Conservation (phyloP, 2,113 vertebrate genomes). For the Triplophysa rosa region DNA sequence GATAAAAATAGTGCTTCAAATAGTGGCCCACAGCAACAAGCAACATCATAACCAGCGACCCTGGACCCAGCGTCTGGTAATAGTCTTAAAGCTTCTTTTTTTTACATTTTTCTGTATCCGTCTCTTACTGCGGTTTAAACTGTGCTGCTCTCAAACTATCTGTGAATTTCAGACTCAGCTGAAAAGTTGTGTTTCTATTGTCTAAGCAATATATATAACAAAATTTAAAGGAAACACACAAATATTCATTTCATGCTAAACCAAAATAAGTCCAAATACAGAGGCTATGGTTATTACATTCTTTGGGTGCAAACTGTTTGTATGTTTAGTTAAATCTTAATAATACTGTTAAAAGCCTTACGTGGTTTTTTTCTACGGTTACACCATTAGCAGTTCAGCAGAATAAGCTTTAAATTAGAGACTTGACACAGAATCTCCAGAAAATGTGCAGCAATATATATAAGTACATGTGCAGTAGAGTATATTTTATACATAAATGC, state of each 20-base stretch:
- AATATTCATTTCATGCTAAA: background rate
- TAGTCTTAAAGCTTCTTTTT: conserved; percentile 50
- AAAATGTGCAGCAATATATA: background rate
- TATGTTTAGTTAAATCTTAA: background rate
- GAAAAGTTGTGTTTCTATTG: background rate
- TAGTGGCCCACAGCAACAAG: conserved; percentile 59
- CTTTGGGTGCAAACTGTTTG: background rate
- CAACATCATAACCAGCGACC: conserved; percentile 65
- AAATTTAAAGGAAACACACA: background rate
- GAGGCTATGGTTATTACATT: background rate
- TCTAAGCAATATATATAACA: background rate
- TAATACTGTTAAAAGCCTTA: background rate
- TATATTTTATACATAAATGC: no score
- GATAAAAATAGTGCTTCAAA: conserved; percentile 76
- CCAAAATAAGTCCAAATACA: background rate
- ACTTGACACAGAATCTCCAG: background rate
- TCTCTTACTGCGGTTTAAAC: background rate
- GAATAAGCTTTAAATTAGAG: background rate
- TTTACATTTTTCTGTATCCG: background rate
- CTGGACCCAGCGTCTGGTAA: conserved; percentile 60
- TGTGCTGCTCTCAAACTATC: background rate
- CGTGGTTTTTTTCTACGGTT: background rate
- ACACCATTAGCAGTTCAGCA: background rate
- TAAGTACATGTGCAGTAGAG: background rate
- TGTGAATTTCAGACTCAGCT: background rate